A percentile compares a stretch with the other conserved stretches of the same genome.
Evolutionary conservation across 2,113 vertebrate species (phyloP).

Genomic region (Pteropus alecto): DNA sequence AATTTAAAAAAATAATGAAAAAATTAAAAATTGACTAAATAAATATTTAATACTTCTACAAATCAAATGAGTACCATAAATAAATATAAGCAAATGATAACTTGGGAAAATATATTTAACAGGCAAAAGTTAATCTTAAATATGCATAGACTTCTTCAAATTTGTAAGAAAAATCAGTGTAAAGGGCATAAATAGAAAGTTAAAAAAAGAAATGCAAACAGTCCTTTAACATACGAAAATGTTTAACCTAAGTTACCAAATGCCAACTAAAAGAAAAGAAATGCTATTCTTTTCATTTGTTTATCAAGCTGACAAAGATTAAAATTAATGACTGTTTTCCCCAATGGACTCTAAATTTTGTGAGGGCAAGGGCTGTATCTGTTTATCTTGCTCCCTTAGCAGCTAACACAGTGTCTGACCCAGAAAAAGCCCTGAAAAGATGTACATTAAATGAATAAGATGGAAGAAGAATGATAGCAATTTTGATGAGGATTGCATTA

Average conservation of each 20-base stretch:
- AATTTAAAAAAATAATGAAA: neutral
- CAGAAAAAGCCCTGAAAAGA: neutral
- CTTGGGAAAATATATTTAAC: slow-evolving; percentile 15
- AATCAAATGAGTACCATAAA: neutral
- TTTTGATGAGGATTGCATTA: no score
- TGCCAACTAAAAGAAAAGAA: slow-evolving; percentile 8
- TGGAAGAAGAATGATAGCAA: neutral
- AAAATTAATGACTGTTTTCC: neutral
- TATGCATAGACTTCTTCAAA: neutral
- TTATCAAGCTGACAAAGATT: neutral
- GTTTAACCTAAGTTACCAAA: neutral
- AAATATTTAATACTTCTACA: neutral
- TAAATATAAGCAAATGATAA: slow-evolving; percentile 6
- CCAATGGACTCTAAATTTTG: accelerated
- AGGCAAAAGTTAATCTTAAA: neutral
- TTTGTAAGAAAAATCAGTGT: neutral
- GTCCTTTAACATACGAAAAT: neutral
- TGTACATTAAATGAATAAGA: neutral
- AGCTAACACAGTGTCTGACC: neutral
- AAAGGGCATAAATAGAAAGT: neutral
- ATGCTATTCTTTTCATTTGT: neutral
- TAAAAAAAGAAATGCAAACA: neutral
- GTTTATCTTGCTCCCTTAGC: neutral
- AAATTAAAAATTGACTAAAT: neutral
- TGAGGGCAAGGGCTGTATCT: neutral